Evolutionary conservation across 2,797 vertebrate genomes (phyloP).

Genomic region (Lepidocolaptes lacrymiger): DNA sequence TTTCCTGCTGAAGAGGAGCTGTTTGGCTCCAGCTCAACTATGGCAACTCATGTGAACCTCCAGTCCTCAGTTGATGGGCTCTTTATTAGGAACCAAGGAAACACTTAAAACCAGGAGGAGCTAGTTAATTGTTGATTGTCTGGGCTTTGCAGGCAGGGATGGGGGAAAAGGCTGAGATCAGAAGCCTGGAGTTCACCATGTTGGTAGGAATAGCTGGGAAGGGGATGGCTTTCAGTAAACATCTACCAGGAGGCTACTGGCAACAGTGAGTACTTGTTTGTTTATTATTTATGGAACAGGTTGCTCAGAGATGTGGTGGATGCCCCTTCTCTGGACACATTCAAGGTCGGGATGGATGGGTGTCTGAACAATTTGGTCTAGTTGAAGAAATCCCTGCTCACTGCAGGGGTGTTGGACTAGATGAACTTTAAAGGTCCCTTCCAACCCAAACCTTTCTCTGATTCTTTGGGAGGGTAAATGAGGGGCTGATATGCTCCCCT

Average conservation of each 20-base stretch:
- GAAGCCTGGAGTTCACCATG: fast-evolving
- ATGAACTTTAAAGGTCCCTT: neutral
- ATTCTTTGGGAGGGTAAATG: neutral
- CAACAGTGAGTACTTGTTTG: neutral
- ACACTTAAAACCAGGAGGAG: neutral
- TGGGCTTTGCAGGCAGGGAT: neutral
- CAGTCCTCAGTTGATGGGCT: neutral
- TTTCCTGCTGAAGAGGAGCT: neutral
- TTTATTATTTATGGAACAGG: neutral
- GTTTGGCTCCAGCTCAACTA: fast-evolving
- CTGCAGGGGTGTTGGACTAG: neutral
- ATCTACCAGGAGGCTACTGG: neutral
- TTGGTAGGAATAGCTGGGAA: neutral
- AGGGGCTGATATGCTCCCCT: neutral
- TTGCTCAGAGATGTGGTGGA: neutral
- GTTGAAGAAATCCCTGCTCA: neutral
- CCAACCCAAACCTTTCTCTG: neutral
- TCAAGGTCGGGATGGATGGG: neutral
- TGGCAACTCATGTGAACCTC: neutral
- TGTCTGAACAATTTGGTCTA: neutral
- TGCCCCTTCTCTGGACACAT: neutral
- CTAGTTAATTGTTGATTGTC: neutral
- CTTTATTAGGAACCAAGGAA: neutral
- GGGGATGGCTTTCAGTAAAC: neutral
- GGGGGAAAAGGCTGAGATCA: neutral